Evolutionary conservation across 1,140 invertebrate genomes (phyloP).

Genomic region (Cylas formicarius): DNA sequence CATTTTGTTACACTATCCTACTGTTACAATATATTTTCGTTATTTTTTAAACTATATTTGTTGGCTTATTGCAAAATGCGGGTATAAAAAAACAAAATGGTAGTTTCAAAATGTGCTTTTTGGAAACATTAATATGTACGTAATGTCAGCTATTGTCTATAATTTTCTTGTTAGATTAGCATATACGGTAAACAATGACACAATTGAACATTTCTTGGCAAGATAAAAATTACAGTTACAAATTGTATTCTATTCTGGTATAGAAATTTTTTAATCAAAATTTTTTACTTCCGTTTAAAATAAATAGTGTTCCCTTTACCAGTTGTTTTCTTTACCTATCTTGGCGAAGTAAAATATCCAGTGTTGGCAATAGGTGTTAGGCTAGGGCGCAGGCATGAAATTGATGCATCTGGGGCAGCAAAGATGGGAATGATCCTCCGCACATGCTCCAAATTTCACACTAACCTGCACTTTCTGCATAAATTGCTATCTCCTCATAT

Average conservation of each 20-base stretch:
- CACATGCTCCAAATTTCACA: no score
- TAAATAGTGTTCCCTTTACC: slow-evolving; percentile 44
- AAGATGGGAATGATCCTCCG: no score
- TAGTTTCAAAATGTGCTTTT: slow-evolving; percentile 14
- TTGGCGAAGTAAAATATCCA: no score
- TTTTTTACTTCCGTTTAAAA: slow-evolving; percentile 36
- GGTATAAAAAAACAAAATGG: slow-evolving; percentile 1
- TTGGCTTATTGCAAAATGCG: slow-evolving; percentile 2
- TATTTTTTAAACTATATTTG: neutral
- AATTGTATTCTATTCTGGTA: slow-evolving; percentile 19
- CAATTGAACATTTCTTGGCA: slow-evolving; percentile 5
- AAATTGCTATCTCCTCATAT: no score
- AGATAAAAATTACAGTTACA: slow-evolving; percentile 6
- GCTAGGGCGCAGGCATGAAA: no score
- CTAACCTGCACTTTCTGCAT: no score
- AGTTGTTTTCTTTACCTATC: slow-evolving; percentile 4
- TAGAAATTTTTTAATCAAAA: slow-evolving; percentile 13
- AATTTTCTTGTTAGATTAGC: slow-evolving; percentile 10
- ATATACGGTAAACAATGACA: slow-evolving; percentile 12
- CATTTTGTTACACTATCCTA: slow-evolving; percentile 5
- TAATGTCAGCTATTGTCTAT: slow-evolving; percentile 21
- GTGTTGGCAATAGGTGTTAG: no score
- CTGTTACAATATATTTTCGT: slow-evolving; percentile 4
- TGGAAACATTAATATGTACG: slow-evolving; percentile 19
- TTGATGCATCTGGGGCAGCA: no score